A percentile compares a stretch with the other conserved stretches of the same genome.
These are phyloP conservation scores for Drosophila mayaguana DNA, from an alignment of 2,888 invertebrate species.

Conservation along the genomic window DNA sequence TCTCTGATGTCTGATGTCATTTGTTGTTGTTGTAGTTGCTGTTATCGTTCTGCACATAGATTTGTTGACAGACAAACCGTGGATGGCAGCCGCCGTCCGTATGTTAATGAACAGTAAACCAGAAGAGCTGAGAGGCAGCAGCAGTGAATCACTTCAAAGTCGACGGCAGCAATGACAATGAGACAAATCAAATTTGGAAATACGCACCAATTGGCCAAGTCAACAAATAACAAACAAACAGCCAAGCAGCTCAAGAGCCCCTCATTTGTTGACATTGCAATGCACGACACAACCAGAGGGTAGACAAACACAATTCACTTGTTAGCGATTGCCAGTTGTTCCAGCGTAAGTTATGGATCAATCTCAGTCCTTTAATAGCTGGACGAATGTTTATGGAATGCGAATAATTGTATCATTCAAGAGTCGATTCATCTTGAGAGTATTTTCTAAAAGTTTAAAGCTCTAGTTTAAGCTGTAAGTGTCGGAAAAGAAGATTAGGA, in stretches of 20 bases:
- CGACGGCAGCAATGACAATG: constrained; percentile 43
- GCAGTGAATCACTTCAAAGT: constrained; percentile 54
- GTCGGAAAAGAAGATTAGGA: not conserved
- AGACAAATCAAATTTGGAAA: constrained; percentile 60
- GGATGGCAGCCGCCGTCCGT: constrained; percentile 21
- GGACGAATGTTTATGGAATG: not conserved
- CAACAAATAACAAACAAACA: constrained; percentile 34
- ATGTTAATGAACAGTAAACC: constrained; percentile 64
- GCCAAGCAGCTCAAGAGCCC: constrained; percentile 10
- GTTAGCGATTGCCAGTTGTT: constrained; percentile 15
- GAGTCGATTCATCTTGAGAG: not conserved
- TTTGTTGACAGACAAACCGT: constrained; percentile 45
- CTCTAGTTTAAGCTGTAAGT: too few relatives aligned
- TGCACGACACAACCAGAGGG: constrained; percentile 7
- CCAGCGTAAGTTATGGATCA: constrained; percentile 35
- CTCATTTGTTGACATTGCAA: constrained; percentile 42
- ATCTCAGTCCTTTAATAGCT: constrained; percentile 10
- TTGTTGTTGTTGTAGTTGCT: constrained; percentile 40
- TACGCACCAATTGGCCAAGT: constrained; percentile 61
- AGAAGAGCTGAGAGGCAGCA: constrained; percentile 6
- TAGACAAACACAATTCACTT: constrained; percentile 16
- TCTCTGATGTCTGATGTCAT: constrained; percentile 28
- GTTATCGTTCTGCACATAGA: constrained; percentile 44
- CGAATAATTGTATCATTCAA: not conserved
- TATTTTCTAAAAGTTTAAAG: not conserved